phyloP scores from a whole-genome alignment of 2,797 vertebrate species.

The Zenarchopterus dispar region DNA sequence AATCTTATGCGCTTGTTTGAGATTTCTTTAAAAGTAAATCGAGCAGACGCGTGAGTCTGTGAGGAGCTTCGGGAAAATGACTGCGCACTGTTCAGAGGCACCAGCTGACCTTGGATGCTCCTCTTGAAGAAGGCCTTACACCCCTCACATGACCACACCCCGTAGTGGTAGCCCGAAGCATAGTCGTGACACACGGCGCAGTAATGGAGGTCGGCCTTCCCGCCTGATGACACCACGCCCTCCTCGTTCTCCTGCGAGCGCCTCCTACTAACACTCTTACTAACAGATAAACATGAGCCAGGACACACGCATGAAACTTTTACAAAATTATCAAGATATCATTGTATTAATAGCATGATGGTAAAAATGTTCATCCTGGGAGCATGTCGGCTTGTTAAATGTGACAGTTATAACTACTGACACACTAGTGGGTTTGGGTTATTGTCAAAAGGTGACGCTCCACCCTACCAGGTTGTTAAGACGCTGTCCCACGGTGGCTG shows the following conservation, averaged over 20 bases:
- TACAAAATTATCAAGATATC: background rate
- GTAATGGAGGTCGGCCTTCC: conserved; percentile 90
- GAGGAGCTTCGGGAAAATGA: no score
- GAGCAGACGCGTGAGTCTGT: no score
- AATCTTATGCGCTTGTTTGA: no score
- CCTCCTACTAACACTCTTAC: conserved; percentile 67
- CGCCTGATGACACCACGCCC: conserved; percentile 73
- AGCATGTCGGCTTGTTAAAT: no score
- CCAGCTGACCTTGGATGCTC: conserved; percentile 95
- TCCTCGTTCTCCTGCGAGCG: conserved; percentile 72
- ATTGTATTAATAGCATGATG: background rate
- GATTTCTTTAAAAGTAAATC: no score
- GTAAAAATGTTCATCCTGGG: no score
- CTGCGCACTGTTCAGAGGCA: background rate
- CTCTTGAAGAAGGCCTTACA: conserved; percentile 99
- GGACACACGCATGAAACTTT: background rate
- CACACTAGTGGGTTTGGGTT: no score
- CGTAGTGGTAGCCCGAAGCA: conserved; percentile 98
- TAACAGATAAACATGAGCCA: conserved; percentile 36
- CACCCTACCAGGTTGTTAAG: conserved; percentile 81
- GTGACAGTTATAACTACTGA: no score
- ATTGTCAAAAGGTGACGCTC: background rate
- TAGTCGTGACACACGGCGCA: conserved; percentile 97
- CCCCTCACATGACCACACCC: conserved; percentile 98
- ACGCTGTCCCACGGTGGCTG: conserved; percentile 85